Evolutionary conservation across 2,113 vertebrate species (phyloP), one percentile per base, ranked within the genome.

Genomic region (Halichoerus grypus): DNA sequence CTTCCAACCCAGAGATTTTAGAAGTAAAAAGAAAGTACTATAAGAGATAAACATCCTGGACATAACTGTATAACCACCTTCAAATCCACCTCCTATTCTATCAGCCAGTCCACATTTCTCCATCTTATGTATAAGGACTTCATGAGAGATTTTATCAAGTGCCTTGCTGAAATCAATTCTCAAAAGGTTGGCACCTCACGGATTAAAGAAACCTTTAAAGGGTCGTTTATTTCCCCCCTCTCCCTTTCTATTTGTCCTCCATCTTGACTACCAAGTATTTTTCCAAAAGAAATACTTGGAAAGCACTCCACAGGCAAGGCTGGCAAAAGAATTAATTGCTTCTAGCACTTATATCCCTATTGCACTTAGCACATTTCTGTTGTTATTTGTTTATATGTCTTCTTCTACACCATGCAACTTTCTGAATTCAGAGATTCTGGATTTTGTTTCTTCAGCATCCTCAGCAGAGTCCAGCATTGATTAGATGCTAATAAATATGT

Each of bases 111-210:
- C 63, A 94, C n/a, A 94, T 77, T 94, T 94, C 74, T 93, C 84
- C 42, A 95, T 84, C 69, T 82, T 88, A 80, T 18, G 16, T 84
- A 81, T 63, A 94, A 92, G 84, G 26, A 85, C 42, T 71, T 88
- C 82, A 92, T 53, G 46, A 97, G 81, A 88, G 77, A 96, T 97
- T 94, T 88, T 81, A 88, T 96, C 89, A 95, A 96, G 53, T 65
- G 65, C 65, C 59, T 88, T 94, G 63, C 71, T 91, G 42, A 96
- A 96, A 95, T 93, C 65, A 95, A 77, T 93, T 89, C 88, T 93
- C 93, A 93, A 88, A 96, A 91, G 79, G 26, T 1, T 96, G 82
- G 87, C 83, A 88, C 49, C 53, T 89, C 77, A 79, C 77, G 79
- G 36, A 94, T 77, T 91, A 97, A 15, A 93, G 26, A 95, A 93